A percentile compares a stretch with the other conserved stretches of the same genome.
Evolutionary conservation across 2,113 vertebrate species (phyloP).

Genomic region (Lucifuga dentata): DNA sequence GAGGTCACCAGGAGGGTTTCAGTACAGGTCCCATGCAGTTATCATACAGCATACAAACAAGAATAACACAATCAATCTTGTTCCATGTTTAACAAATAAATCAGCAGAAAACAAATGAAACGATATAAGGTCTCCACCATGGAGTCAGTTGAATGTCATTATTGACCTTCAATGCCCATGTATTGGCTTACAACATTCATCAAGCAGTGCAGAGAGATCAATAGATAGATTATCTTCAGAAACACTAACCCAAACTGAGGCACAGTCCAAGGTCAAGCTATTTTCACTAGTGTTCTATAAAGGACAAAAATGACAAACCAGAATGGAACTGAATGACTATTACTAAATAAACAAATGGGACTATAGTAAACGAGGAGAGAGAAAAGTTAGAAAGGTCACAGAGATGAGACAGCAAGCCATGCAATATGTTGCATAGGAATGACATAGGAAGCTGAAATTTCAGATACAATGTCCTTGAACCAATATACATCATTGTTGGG

Average conservation of each 20-base stretch:
- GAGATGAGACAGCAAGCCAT: too few relatives aligned
- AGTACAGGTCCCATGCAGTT: neutral
- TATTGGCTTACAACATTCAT: constrained; percentile 68
- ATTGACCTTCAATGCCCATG: constrained; percentile 55
- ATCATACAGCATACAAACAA: neutral
- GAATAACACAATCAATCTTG: neutral
- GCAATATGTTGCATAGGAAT: too few relatives aligned
- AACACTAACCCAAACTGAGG: constrained; percentile 60
- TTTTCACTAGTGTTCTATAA: constrained; percentile 47
- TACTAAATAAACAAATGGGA: too few relatives aligned
- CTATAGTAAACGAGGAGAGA: too few relatives aligned
- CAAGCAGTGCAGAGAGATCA: constrained; percentile 61
- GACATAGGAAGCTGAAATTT: too few relatives aligned
- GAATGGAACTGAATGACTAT: too few relatives aligned
- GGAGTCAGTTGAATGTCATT: constrained; percentile 45
- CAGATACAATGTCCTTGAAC: too few relatives aligned
- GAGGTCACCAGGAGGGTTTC: neutral
- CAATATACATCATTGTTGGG: too few relatives aligned
- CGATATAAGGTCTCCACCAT: constrained; percentile 20
- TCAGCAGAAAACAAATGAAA: constrained; percentile 17
- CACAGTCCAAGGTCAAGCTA: constrained; percentile 55
- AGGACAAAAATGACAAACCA: too few relatives aligned
- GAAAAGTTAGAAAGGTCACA: too few relatives aligned
- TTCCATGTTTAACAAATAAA: constrained; percentile 25
- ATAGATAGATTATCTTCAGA: constrained; percentile 62